These are phyloP conservation scores for Hypotaenidia okinawae DNA, from an alignment of 2,797 vertebrate genomes.

Conservation along the genomic window DNA sequence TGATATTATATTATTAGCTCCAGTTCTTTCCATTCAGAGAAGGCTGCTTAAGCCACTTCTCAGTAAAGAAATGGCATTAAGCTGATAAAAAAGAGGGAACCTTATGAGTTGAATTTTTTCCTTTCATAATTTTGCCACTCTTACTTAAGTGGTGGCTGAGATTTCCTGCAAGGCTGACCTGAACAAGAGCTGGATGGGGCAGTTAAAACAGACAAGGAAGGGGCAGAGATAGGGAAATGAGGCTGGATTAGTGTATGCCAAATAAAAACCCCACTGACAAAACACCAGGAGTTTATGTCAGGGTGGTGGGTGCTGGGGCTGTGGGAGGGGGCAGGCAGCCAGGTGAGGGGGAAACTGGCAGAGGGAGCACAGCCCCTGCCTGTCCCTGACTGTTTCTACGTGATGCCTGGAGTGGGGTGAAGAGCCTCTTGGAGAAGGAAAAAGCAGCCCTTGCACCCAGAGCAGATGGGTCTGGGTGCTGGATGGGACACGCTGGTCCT, in stretches of 20 bases:
- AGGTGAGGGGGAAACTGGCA: not conserved
- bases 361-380: not conserved
- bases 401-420: not conserved
- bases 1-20: slow-evolving; percentile 12
- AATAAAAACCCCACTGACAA: not conserved
- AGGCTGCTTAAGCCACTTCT: not conserved
- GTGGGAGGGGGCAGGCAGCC: not conserved
- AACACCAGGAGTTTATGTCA: not conserved
- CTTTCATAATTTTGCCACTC: not conserved
- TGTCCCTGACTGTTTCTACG: not conserved
- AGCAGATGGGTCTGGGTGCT: not conserved
- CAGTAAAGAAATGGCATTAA: not conserved
- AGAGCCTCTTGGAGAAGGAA: not conserved
- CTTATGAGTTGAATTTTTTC: not conserved
- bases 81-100: not conserved
- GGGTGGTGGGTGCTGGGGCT: not conserved
- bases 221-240: not conserved
- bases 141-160: not conserved
- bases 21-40: not conserved
- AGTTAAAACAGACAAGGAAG: not conserved
- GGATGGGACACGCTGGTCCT: fast-evolving
- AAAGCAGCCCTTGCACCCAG: not conserved
- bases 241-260: not conserved
- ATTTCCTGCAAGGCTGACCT: not conserved
- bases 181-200: not conserved